phyloP scores from a whole-genome alignment of 2,888 invertebrate genomes.

The Drosophila basisetae region DNA sequence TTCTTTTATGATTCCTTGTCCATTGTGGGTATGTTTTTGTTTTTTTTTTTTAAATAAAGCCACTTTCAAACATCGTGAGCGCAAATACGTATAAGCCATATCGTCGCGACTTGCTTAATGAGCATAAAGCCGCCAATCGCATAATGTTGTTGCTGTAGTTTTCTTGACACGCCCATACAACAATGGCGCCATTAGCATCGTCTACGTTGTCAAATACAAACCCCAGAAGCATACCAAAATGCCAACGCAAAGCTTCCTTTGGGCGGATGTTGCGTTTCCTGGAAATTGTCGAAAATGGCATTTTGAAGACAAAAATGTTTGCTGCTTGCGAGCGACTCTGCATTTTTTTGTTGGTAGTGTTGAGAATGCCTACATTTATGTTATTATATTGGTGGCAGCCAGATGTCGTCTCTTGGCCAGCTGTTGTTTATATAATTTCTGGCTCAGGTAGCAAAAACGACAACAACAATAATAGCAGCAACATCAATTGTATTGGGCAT shows the following conservation, averaged over 20 bases:
- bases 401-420: constrained; percentile 42
- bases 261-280: constrained; percentile 67
- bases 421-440: constrained; percentile 63
- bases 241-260: constrained; percentile 33
- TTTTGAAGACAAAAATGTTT: constrained; percentile 58
- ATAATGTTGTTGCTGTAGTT: constrained; percentile 40
- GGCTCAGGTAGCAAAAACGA: constrained; percentile 47
- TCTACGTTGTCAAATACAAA: constrained; percentile 29
- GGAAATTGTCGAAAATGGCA: constrained; percentile 74
- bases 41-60: not conserved
- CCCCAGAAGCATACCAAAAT: constrained; percentile 18
- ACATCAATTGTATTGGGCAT: not conserved
- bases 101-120: constrained; percentile 39
- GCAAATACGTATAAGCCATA: constrained; percentile 23
- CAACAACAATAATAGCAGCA: not conserved
- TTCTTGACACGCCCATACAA: constrained; percentile 30
- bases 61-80: not conserved
- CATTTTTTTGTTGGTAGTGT: constrained; percentile 15
- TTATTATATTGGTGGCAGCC: constrained; percentile 51
- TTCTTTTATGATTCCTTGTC: not conserved
- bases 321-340: constrained; percentile 23
- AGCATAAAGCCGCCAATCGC: constrained; percentile 52
- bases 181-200: constrained; percentile 68
- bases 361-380: constrained; percentile 55
- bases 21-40: not conserved